A percentile compares a stretch with the other conserved stretches of the same genome.
phyloP scores from a whole-genome alignment of 2,888 invertebrate genomes.

The Sialis lutaria region DNA sequence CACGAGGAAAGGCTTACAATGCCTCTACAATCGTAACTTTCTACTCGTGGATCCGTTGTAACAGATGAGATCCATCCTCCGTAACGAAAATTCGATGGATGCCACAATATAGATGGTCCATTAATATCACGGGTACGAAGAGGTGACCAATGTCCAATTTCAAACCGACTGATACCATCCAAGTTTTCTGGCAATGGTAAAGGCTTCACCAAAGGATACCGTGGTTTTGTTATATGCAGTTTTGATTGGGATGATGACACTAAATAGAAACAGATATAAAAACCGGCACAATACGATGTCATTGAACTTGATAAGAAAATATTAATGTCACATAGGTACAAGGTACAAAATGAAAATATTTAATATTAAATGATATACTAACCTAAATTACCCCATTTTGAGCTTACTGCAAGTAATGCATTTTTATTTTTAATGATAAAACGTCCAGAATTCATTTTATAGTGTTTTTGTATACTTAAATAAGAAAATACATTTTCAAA shows the following conservation, averaged over 20 bases:
- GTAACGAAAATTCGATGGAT: conserved; percentile 15
- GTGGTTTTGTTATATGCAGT: conserved; percentile 29
- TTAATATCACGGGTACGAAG: conserved; percentile 44
- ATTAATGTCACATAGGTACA: no score
- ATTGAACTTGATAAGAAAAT: no score
- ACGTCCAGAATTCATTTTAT: no score
- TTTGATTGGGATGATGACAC: background rate
- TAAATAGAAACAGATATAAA: background rate
- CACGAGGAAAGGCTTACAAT: conserved; percentile 46
- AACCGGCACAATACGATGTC: no score
- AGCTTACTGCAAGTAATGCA: no score
- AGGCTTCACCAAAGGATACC: conserved; percentile 33
- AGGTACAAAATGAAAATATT: no score
- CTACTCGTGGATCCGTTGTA: conserved; percentile 34
- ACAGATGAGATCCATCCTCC: background rate
- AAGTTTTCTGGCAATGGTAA: conserved; percentile 43
- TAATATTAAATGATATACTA: no score
- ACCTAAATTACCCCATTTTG: no score
- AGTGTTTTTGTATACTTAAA: no score
- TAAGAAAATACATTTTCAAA: no score
- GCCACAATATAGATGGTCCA: conserved; percentile 36
- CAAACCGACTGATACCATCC: conserved; percentile 42
- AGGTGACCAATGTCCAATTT: conserved; percentile 46
- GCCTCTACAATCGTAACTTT: conserved; percentile 49
- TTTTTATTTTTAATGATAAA: no score